Percentiles rank a stretch among this genome's conserved stretches.
These are phyloP conservation scores for Tipula unca DNA, from an alignment of 2,888 invertebrate genomes.

Conservation along the genomic window DNA sequence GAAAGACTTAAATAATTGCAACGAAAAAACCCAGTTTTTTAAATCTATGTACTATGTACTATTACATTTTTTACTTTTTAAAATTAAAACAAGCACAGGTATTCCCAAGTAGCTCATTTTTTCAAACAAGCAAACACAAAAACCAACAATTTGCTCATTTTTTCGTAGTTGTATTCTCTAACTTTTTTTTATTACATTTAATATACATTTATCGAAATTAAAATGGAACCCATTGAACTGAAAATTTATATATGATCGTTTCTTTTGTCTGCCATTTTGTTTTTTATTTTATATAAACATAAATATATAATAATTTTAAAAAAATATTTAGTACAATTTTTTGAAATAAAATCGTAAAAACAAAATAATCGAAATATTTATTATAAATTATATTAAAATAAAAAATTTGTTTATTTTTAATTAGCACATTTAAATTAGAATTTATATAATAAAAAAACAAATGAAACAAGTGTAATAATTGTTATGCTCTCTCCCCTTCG, in stretches of 20 bases:
- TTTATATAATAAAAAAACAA: not conserved
- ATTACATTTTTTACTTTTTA: not conserved
- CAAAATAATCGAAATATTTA: slow-evolving; percentile 14
- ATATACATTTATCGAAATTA: not conserved
- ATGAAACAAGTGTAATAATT: not conserved
- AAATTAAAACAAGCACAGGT: not conserved
- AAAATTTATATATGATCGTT: not conserved
- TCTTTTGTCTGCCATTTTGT: not conserved
- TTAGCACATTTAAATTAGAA: slow-evolving; percentile 14
- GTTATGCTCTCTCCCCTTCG: not conserved
- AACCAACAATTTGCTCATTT: not conserved
- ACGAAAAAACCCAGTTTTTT: not conserved
- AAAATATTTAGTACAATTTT: not conserved
- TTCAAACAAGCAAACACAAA: not conserved
- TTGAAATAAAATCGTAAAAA: not conserved
- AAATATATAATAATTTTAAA: not conserved
- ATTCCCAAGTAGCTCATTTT: not conserved
- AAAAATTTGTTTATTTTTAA: not conserved
- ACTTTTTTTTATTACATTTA: not conserved
- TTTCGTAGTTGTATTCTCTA: not conserved
- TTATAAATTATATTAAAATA: not conserved
- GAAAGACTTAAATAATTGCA: not conserved
- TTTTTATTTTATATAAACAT: not conserved
- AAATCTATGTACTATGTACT: not conserved
- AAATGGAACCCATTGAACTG: not conserved